A percentile compares a stretch with the other conserved stretches of the same genome.
phyloP scores from a whole-genome alignment of 2,888 invertebrate genomes.

The Drosophila atripex region DNA sequence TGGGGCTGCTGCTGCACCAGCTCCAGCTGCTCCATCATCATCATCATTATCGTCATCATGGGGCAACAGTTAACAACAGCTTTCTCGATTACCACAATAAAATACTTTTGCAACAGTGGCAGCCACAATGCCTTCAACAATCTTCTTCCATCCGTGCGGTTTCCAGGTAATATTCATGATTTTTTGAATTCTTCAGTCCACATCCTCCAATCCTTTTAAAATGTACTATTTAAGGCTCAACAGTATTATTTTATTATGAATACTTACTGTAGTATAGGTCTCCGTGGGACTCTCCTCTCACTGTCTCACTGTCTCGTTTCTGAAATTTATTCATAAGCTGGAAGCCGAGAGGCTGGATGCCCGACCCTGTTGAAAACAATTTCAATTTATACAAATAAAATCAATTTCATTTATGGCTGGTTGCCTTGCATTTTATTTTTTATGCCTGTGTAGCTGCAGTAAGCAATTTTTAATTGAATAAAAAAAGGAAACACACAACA shows the following conservation, averaged over 20 bases:
- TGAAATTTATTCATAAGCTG: slow-evolving; percentile 35
- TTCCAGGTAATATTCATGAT: not conserved
- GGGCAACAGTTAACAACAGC: slow-evolving; percentile 33
- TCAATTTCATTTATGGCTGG: slow-evolving; percentile 34
- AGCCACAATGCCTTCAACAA: slow-evolving; percentile 17
- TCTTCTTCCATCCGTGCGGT: not conserved
- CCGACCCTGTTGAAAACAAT: slow-evolving; percentile 33
- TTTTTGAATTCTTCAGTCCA: not conserved
- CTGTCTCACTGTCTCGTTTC: slow-evolving; percentile 7
- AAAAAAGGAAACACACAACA: not conserved
- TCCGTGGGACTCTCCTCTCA: not conserved
- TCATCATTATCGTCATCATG: slow-evolving; percentile 14
- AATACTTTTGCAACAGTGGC: slow-evolving; percentile 31
- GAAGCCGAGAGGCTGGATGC: slow-evolving; percentile 6
- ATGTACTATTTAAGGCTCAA: not conserved
- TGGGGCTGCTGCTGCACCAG: not conserved
- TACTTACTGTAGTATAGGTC: not conserved
- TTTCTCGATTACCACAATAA: slow-evolving; percentile 39
- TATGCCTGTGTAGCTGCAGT: slow-evolving; percentile 16
- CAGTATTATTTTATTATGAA: not conserved
- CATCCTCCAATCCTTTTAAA: not conserved
- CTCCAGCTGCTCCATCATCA: slow-evolving; percentile 9
- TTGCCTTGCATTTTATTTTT: slow-evolving; percentile 9
- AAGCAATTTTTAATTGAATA: slow-evolving; percentile 38
- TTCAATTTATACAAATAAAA: slow-evolving; percentile 42